Evolutionary conservation across 37 sponge, comb jelly and placozoan genomes (phyloP).

Genomic region (Ianthella basta): DNA sequence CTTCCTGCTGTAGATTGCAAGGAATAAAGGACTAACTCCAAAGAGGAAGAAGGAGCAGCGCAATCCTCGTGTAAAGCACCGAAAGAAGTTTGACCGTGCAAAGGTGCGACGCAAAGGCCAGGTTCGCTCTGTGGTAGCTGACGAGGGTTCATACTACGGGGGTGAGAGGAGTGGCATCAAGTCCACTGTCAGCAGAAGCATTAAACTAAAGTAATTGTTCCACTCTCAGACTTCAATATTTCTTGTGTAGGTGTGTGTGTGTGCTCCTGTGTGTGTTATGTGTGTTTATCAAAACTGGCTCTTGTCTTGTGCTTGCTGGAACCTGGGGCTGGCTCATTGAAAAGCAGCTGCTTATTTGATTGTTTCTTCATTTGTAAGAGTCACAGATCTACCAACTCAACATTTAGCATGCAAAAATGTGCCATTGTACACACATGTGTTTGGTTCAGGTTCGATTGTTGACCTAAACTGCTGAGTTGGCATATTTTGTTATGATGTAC

Average conservation of each 20-base stretch:
- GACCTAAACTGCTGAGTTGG: no score
- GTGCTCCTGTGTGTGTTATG: neutral
- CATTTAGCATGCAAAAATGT: no score
- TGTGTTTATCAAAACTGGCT: neutral
- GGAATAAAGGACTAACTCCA: conserved; percentile 86
- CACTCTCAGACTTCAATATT: neutral
- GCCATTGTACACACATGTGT: no score
- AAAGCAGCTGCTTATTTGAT: no score
- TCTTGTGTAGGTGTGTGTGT: conserved; percentile 13
- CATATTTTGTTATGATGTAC: no score
- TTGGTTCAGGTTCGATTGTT: no score
- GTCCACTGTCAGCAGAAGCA: conserved; percentile 71
- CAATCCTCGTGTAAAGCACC: conserved; percentile 94
- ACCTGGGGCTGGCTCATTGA: neutral
- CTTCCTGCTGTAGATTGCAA: conserved; percentile 55
- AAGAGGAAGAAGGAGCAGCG: conserved; percentile 90
- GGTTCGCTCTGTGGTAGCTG: conserved; percentile 62
- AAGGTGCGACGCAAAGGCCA: conserved; percentile 69
- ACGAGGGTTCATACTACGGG: conserved; percentile 51
- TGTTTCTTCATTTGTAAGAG: no score
- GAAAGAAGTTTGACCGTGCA: conserved; percentile 84
- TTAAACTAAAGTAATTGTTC: conserved; percentile 63
- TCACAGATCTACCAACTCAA: no score
- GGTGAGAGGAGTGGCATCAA: conserved; percentile 90
- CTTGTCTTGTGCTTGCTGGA: conserved; percentile 4